Evolutionary conservation across 2,797 vertebrate species (phyloP), one percentile per base, ranked within the genome.

Genomic region (Sebastiscus albofasciatus): DNA sequence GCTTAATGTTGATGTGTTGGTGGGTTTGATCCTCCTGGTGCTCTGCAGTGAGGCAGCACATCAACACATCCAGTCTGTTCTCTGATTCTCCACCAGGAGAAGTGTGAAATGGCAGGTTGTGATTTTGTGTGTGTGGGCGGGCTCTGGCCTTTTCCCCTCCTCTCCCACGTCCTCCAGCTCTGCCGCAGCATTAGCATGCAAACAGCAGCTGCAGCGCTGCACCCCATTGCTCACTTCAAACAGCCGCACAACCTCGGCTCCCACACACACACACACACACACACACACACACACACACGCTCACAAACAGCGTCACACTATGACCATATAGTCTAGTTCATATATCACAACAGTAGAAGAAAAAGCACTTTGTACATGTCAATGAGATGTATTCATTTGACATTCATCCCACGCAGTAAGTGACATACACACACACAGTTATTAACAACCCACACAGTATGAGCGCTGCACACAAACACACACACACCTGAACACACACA

Each of bases 111-210:
- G 83, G 83, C 88, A 85, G 82, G 84, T 89, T 91, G 82, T 49
- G 78, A 55, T 77, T 69, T 31, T 39, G 6, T 60, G 66, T 73
- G 75, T 81, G 94, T 88, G 86, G 95, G 95, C 56, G 89, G 89
- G 86, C 81, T 92, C 89, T 94, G 93, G 95, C 95, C 95, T 95
- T 94, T 95, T 93, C 90, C 90, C 93, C 93, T 93, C 90, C 84
- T 91, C 95, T 96, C 95, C 95, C 94, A 96, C 95, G 86, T 95
- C 92, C 85, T 92, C 90, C 91, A 93, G 90, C 91, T 87, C 93
- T 93, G 92, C 92, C 83, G 82, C 88, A 87, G 92, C 93, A 96
- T 96, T 95, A 95, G 87, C 94, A 96, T 96, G 93, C 92, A 93
- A 92, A 92, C 94, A 85, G 92, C 93, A 93, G 91, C 90, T 93